A percentile compares a stretch with the other conserved stretches of the same genome.
Evolutionary conservation across 2,797 vertebrate species (phyloP).

Genomic region (Cynopterus sphinx): DNA sequence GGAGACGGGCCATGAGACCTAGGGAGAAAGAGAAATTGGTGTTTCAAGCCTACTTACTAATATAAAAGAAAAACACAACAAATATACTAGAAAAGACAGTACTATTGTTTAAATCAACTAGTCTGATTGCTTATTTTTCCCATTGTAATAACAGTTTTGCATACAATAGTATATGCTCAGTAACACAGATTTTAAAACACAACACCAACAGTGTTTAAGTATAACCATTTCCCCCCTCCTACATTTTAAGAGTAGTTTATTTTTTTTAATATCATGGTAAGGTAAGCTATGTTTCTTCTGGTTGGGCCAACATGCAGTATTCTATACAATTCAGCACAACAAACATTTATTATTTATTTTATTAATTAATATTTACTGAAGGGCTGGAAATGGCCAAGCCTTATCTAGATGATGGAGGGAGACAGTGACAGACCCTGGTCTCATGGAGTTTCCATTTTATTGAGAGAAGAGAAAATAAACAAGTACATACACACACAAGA

Average conservation of each 20-base stretch:
- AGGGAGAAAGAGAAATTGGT: background rate
- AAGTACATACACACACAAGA: background rate
- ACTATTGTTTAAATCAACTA: background rate
- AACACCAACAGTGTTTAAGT: background rate
- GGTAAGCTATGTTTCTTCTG: background rate
- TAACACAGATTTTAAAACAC: background rate
- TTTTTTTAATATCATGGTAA: background rate
- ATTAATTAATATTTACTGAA: background rate
- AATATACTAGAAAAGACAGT: background rate
- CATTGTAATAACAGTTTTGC: background rate
- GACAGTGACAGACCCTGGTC: background rate
- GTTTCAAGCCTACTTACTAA: background rate
- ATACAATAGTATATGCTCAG: background rate
- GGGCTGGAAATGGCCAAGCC: background rate
- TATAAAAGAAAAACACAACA: background rate
- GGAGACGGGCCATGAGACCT: constrained; percentile 90
- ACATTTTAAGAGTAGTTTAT: background rate
- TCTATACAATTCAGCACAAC: background rate
- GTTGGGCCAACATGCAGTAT: background rate
- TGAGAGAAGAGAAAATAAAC: background rate
- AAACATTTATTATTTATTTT: background rate
- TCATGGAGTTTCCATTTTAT: background rate
- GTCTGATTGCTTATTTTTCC: background rate
- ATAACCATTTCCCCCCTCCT: background rate
- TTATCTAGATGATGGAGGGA: background rate